A percentile compares a stretch with the other conserved stretches of the same genome.
These are phyloP conservation scores for Mastomys natalensis DNA, from an alignment of 2,113 vertebrate genomes.

Conservation along the genomic window DNA sequence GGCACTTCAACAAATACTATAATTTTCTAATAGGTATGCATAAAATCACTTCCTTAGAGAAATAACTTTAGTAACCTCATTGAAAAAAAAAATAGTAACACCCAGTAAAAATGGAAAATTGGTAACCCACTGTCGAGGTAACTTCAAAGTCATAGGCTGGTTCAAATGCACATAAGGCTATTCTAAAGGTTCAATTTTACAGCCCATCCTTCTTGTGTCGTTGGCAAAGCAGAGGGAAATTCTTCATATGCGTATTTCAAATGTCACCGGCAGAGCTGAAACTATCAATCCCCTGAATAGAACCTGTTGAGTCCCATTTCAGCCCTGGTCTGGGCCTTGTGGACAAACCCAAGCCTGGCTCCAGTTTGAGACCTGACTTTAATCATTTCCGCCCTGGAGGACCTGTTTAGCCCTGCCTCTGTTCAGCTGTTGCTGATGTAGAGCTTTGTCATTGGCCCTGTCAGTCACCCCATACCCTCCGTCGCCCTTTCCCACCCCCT, in stretches of 20 bases:
- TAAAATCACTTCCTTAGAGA: conserved; percentile 26
- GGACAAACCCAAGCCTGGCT: too few species aligned
- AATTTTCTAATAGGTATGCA: not conserved
- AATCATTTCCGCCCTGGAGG: too few species aligned
- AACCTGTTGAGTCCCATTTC: too few species aligned
- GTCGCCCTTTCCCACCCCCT: too few species aligned
- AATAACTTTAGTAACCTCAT: conserved; percentile 60
- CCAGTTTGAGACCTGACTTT: too few species aligned
- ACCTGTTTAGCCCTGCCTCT: too few species aligned
- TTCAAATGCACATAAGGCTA: conserved; percentile 49
- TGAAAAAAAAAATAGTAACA: conserved; percentile 58
- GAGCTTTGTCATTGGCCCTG: too few species aligned
- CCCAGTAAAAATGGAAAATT: conserved; percentile 73
- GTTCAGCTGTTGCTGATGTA: too few species aligned
- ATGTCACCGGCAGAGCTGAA: conserved; percentile 37
- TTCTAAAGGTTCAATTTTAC: conserved; percentile 61
- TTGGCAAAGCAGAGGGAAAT: conserved; percentile 63
- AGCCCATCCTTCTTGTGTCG: conserved; percentile 41
- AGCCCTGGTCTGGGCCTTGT: too few species aligned
- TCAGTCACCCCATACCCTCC: too few species aligned
- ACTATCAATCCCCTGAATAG: not conserved
- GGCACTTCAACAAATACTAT: not conserved
- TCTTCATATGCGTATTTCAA: conserved; percentile 60
- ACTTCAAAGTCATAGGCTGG: conserved; percentile 70
- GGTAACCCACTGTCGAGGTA: conserved; percentile 40